A percentile compares a stretch with the other conserved stretches of the same genome.
Evolutionary conservation across 2,797 vertebrate species (phyloP).

Genomic region (Spinus olivaceus): DNA sequence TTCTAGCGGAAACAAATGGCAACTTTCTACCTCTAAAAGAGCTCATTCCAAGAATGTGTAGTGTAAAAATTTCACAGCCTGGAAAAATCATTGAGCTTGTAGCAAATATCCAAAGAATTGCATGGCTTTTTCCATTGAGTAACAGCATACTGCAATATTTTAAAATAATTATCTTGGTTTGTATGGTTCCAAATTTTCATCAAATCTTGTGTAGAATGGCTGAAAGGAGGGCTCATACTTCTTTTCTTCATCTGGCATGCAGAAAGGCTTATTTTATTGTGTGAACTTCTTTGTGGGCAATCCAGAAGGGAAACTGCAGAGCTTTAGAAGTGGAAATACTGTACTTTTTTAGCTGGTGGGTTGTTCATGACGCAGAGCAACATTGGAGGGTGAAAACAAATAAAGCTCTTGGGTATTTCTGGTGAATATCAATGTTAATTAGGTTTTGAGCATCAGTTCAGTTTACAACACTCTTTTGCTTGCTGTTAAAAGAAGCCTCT

Average conservation of each 20-base stretch:
- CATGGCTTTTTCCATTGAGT: background rate
- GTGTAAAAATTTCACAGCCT: background rate
- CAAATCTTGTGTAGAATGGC: background rate
- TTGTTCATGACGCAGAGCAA: background rate
- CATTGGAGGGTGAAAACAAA: background rate
- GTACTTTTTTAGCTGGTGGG: background rate
- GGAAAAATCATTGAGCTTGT: background rate
- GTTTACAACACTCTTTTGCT: background rate
- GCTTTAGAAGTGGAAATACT: background rate
- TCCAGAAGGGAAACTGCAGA: background rate
- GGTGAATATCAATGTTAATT: background rate
- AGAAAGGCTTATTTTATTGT: constrained; percentile 14
- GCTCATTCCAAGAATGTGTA: background rate
- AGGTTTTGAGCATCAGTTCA: background rate
- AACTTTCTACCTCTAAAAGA: background rate
- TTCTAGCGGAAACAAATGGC: background rate
- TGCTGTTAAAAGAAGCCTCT: background rate
- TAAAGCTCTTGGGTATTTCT: background rate
- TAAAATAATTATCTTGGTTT: background rate
- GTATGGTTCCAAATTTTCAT: background rate
- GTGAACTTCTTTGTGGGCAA: constrained; percentile 1
- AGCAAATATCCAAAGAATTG: background rate
- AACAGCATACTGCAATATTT: background rate
- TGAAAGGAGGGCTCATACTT: background rate
- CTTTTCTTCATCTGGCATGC: background rate